Conservation (phyloP, 2,797 vertebrate genomes). For the Pelodytes ibericus region DNA sequence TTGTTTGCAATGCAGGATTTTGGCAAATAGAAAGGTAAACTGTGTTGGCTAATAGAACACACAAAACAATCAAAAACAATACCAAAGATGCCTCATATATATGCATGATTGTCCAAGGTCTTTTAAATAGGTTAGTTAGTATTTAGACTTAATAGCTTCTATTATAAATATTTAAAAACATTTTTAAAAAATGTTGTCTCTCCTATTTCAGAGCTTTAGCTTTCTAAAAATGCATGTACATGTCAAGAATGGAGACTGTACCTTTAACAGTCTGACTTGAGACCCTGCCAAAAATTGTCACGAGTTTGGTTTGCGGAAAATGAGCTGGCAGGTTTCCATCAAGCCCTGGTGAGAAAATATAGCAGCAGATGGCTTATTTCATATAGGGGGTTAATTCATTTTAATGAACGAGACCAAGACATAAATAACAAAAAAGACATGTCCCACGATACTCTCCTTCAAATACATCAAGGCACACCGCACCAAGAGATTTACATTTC, state of each 20-base stretch:
- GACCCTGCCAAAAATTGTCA: slow-evolving; percentile 26
- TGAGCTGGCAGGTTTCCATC: slow-evolving; percentile 50
- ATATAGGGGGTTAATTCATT: slow-evolving; percentile 54
- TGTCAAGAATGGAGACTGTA: slow-evolving; percentile 5
- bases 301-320: slow-evolving; percentile 43
- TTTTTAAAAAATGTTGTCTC: no score
- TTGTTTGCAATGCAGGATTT: no score
- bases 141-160: no score
- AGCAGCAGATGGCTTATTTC: slow-evolving; percentile 54
- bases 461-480: slow-evolving; percentile 32
- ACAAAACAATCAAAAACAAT: no score
- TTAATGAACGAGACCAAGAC: slow-evolving; percentile 53
- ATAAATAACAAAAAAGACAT: slow-evolving; percentile 53
- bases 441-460: slow-evolving; percentile 42
- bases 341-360: slow-evolving; percentile 42
- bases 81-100: no score
- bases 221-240: no score
- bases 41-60: no score
- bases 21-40: no score
- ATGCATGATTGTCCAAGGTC: no score
- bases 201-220: no score
- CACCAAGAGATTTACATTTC: slow-evolving; percentile 38
- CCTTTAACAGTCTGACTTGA: slow-evolving; percentile 38
- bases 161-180: no score
- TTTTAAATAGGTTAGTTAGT: no score